A percentile compares a stretch with the other conserved stretches of the same genome.
These are phyloP conservation scores for Nudaria mundana DNA, from an alignment of 2,888 invertebrate genomes.

Conservation along the genomic window DNA sequence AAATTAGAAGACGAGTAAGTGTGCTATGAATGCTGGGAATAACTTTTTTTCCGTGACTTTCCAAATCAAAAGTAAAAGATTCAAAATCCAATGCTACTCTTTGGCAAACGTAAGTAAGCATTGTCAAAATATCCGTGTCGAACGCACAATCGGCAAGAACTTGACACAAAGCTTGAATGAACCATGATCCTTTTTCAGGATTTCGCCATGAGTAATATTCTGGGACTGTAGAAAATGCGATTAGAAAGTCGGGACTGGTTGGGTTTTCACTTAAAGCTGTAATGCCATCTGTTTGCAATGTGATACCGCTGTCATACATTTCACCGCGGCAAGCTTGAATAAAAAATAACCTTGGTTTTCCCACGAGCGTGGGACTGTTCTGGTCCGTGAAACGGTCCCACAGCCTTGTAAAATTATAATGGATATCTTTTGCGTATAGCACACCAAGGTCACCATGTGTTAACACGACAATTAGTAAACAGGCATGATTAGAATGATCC, in stretches of 20 bases:
- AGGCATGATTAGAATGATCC: conserved; percentile 92
- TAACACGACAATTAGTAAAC: conserved; percentile 90
- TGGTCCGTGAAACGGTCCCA: conserved; percentile 90
- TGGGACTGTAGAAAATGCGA: conserved; percentile 97
- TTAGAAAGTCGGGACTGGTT: conserved; percentile 94
- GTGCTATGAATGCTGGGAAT: conserved; percentile 95
- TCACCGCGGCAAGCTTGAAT: conserved; percentile 97
- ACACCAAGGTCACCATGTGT: conserved; percentile 95
- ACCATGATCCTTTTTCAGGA: conserved; percentile 97
- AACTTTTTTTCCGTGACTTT: conserved; percentile 94
- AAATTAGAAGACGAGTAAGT: conserved; percentile 90
- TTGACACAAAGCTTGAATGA: conserved; percentile 93
- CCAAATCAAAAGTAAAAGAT: conserved; percentile 88
- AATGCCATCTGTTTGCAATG: conserved; percentile 37
- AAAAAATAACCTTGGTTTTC: conserved; percentile 89
- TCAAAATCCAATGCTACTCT: conserved; percentile 94
- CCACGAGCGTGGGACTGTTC: conserved; percentile 91
- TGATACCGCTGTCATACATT: conserved; percentile 88
- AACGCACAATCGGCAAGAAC: conserved; percentile 87
- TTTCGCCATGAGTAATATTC: conserved; percentile 97
- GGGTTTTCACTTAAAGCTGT: conserved; percentile 89
- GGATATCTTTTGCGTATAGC: conserved; percentile 91
- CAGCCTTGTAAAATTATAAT: conserved; percentile 89
- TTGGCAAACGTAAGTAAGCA: conserved; percentile 92
- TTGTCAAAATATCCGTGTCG: conserved; percentile 89